Percentiles rank a stretch among this genome's conserved stretches.
Evolutionary conservation across 2,888 invertebrate genomes (phyloP).

Genomic region (Pyrrhosoma nymphula): DNA sequence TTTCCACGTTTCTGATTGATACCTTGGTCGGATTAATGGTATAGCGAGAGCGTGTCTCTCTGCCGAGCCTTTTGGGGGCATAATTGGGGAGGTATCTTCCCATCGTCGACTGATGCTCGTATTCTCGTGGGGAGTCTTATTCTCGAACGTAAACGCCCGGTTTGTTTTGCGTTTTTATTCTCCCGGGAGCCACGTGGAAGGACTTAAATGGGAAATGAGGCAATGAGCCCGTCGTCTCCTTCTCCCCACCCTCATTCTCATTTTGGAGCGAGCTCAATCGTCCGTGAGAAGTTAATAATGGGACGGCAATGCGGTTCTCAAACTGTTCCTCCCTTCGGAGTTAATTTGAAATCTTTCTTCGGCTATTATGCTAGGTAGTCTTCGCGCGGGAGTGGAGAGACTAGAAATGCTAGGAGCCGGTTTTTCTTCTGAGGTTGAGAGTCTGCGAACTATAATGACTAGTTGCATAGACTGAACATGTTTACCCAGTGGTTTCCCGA

Average conservation of each 20-base stretch:
- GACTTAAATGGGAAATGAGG: neutral
- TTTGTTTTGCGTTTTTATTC: neutral
- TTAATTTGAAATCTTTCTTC: conserved; percentile 4
- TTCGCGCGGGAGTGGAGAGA: neutral
- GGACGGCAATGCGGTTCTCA: neutral
- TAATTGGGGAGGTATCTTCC: neutral
- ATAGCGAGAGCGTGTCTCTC: neutral
- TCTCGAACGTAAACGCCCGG: neutral
- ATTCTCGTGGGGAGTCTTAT: conserved; percentile 4
- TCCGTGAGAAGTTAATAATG: neutral
- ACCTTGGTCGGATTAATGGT: neutral
- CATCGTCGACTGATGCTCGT: neutral
- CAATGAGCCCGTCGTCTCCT: neutral
- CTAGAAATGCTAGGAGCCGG: neutral
- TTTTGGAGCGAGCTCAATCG: neutral
- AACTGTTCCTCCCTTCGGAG: neutral
- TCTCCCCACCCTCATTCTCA: neutral
- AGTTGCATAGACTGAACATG: neutral
- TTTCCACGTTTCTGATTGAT: neutral
- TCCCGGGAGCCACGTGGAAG: neutral
- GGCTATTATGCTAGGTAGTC: neutral
- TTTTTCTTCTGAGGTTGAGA: neutral
- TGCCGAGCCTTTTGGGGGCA: neutral
- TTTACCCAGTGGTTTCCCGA: neutral
- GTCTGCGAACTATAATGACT: neutral